phyloP scores from a whole-genome alignment of 2,113 vertebrate genomes.

The Theristicus caerulescens region DNA sequence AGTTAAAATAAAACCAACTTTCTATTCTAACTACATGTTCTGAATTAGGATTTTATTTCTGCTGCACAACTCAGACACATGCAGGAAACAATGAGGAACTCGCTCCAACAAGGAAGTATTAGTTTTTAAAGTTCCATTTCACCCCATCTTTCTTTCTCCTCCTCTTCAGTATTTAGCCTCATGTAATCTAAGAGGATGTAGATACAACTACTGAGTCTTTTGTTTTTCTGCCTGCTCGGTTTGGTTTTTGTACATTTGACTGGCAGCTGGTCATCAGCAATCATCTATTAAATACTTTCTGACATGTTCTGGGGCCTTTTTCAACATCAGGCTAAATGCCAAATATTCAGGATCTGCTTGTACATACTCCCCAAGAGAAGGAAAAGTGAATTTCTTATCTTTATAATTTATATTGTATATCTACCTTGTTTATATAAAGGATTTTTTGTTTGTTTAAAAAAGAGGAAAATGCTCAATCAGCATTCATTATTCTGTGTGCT shows the following conservation, averaged over 20 bases:
- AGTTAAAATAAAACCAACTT: background rate
- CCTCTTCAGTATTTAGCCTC: background rate
- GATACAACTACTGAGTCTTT: background rate
- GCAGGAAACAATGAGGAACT: background rate
- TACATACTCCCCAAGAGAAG: background rate
- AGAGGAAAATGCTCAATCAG: background rate
- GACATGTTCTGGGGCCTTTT: background rate
- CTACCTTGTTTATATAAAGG: background rate
- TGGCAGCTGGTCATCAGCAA: background rate
- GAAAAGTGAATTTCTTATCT: background rate
- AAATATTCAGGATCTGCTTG: background rate
- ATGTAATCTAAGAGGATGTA: background rate
- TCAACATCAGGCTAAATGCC: background rate
- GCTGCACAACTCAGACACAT: background rate
- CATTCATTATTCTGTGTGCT: background rate
- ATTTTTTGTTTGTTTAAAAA: background rate
- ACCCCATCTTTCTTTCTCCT: background rate
- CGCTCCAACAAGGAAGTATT: background rate
- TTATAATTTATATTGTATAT: background rate
- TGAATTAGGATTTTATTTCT: background rate
- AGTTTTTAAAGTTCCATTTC: background rate
- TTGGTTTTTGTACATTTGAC: background rate
- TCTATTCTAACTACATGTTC: background rate
- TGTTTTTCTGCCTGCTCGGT: background rate
- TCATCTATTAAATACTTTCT: background rate